Evolutionary conservation across 2,113 vertebrate genomes (phyloP), one percentile per base, ranked within the genome.

Genomic region (Pyxicephalus adspersus): DNA sequence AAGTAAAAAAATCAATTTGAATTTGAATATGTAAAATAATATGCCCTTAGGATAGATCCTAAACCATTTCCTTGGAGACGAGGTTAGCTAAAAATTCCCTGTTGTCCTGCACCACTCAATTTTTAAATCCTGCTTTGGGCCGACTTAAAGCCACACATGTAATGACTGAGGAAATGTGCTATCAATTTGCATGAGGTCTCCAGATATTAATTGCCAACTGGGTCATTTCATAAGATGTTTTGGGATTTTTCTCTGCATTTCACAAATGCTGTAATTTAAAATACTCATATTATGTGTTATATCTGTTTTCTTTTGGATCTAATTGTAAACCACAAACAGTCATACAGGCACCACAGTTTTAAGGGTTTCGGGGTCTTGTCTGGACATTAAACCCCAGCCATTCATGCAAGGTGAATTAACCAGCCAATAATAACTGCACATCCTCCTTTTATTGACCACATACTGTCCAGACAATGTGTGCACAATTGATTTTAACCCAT

Each of bases 71-170:
- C 2, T 38, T 58, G 29, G 20, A 11, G n/a, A 25, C 50, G 5
- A 75, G 60, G 31, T 64, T 64, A 28, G 60, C 60, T 31, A 52
- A 64, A 76, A 64, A 76, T 64, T 76, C 74, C 11, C 74, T 28
- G 57, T 76, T 64, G 74, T 52, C 38, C 23, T 64, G 26, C 22
- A 58, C 51, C 63, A 76, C 50, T 63, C 17, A 15, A 50, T 63
- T 64, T 63, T 51, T 51, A n/a, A n/a, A 64, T 52, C 64, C 64
- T 63, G 11, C 38, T 50, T 20, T 52, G 23, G 15, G 58, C 58
- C n/a, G 54, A n/a, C 72, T 75, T 29, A 20, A 38, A 11, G 45
- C 68, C 25, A 17, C 26, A 18, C 51, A 72, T 18, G 52, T n/a
- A 52, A 52, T 61, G 52, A 75, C 45, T 61, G n/a, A 25, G n/a